These are phyloP conservation scores for Xenentodon cancila DNA, from an alignment of 2,797 vertebrate species.

Conservation along the genomic window DNA sequence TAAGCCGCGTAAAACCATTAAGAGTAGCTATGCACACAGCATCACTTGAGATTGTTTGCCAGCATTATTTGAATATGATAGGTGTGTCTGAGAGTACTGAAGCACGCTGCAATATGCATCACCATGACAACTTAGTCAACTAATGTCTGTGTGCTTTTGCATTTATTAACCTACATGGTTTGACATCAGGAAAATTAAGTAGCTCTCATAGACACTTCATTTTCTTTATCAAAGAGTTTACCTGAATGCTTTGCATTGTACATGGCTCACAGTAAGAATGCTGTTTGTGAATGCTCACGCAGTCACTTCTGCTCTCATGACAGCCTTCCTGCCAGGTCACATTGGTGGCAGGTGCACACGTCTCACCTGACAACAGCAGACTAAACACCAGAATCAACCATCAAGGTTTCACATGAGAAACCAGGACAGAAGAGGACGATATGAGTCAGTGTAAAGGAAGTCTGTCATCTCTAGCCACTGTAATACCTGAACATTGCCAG, in stretches of 20 bases:
- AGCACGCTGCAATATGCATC: neutral
- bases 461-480: neutral
- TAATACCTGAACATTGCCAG: neutral
- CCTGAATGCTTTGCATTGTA: neutral
- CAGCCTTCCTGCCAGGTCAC: slow-evolving; percentile 29
- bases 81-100: neutral
- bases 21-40: neutral
- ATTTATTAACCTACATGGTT: neutral
- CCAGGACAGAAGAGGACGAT: neutral
- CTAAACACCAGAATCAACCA: slow-evolving; percentile 7
- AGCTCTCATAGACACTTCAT: neutral
- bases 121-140: no score
- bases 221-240: neutral
- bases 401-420: slow-evolving; percentile 4
- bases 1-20: slow-evolving; percentile 2
- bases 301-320: slow-evolving; percentile 20
- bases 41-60: neutral
- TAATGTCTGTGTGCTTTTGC: neutral
- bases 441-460: neutral
- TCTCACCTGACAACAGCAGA: slow-evolving; percentile 26
- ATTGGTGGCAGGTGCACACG: slow-evolving; percentile 14
- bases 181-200: neutral
- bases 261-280: slow-evolving; percentile 4
- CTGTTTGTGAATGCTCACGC: neutral
- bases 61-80: slow-evolving; percentile 2